These are phyloP conservation scores for Myodes glareolus DNA, from an alignment of 2,113 vertebrate genomes.

Conservation along the genomic window DNA sequence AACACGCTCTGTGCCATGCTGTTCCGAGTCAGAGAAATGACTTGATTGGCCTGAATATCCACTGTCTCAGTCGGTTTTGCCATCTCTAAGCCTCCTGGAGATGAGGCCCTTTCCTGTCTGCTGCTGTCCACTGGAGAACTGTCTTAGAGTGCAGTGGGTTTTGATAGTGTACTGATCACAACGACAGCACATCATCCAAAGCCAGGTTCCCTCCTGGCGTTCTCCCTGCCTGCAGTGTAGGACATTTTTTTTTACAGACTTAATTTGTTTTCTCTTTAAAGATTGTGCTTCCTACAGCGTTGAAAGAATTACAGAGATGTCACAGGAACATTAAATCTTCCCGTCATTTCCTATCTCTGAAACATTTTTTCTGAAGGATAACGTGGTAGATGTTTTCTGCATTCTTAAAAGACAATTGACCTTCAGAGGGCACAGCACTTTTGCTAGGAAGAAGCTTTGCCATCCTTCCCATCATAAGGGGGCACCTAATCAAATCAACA, in stretches of 20 bases:
- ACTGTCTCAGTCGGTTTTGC: conserved; percentile 29
- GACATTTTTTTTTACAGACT: background rate
- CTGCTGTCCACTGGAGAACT: background rate
- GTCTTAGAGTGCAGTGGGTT: background rate
- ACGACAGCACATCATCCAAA: background rate
- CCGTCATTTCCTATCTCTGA: conserved; percentile 28
- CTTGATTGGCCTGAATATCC: conserved; percentile 35
- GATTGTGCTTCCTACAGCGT: background rate
- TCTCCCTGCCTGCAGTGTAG: background rate
- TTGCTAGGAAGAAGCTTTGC: background rate
- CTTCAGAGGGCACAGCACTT: background rate
- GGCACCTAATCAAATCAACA: background rate
- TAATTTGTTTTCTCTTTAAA: conserved; percentile 34
- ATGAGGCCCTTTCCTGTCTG: conserved; percentile 39
- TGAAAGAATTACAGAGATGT: conserved; percentile 21
- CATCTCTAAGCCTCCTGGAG: conserved; percentile 14
- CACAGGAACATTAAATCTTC: conserved; percentile 41
- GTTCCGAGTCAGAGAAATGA: conserved; percentile 7
- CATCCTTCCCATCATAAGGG: background rate
- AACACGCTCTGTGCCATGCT: background rate
- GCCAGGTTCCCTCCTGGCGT: background rate
- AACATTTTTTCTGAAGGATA: conserved; percentile 53
- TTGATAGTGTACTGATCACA: background rate
- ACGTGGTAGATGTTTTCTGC: conserved; percentile 10
- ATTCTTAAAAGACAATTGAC: background rate